Percentiles rank a stretch among this genome's conserved stretches.
phyloP scores from a whole-genome alignment of 2,797 vertebrate species.

The Rhyacichthys aspro region DNA sequence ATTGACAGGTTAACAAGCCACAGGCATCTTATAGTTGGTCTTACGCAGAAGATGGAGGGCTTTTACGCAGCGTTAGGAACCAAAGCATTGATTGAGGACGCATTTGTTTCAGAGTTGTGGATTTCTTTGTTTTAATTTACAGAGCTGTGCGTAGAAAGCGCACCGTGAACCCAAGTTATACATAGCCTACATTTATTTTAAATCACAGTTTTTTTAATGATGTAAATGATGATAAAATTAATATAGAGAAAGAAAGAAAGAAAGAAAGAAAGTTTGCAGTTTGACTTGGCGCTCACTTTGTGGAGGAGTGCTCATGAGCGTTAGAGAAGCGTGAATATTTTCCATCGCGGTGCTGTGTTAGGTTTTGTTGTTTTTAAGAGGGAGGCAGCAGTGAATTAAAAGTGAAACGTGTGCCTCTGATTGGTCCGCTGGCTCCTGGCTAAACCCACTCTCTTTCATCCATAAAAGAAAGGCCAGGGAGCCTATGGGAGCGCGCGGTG shows the following conservation, averaged over 20 bases:
- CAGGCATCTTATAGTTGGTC: slow-evolving; percentile 41
- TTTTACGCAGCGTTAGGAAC: slow-evolving; percentile 20
- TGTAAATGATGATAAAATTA: too few species aligned
- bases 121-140: slow-evolving; percentile 16
- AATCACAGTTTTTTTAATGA: too few species aligned
- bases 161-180: background rate
- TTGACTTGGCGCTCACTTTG: background rate
- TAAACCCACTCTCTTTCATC: slow-evolving; percentile 83
- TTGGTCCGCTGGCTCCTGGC: slow-evolving; percentile 79
- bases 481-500: slow-evolving; percentile 85
- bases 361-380: slow-evolving; percentile 48
- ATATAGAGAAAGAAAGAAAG: too few species aligned
- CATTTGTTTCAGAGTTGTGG: slow-evolving; percentile 11
- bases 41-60: slow-evolving; percentile 6
- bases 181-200: too few species aligned
- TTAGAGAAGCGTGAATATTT: slow-evolving; percentile 33
- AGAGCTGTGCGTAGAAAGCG: slow-evolving; percentile 2
- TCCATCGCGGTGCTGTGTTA: slow-evolving; percentile 38
- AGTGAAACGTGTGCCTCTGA: slow-evolving; percentile 68
- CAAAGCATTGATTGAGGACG: slow-evolving; percentile 14
- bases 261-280: background rate
- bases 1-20: slow-evolving; percentile 71
- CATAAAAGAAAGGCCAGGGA: slow-evolving; percentile 88
- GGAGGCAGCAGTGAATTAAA: slow-evolving; percentile 74
- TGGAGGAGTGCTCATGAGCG: background rate